A percentile compares a stretch with the other conserved stretches of the same genome.
Evolutionary conservation across 2,797 vertebrate genomes (phyloP).

Genomic region (Melanotaenia boesemani): DNA sequence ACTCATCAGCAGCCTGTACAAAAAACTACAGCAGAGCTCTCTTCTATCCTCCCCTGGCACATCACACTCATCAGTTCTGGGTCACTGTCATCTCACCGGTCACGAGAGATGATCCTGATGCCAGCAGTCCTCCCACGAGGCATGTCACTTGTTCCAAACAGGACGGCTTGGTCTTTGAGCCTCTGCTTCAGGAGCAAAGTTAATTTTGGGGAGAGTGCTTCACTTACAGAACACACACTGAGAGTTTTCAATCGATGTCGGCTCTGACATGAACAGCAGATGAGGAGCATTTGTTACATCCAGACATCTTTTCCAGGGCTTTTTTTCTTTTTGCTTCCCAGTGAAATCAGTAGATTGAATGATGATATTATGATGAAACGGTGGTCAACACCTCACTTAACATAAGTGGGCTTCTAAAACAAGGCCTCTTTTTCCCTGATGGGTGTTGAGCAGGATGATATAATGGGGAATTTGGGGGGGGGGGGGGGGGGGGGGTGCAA

Average conservation of each 20-base stretch:
- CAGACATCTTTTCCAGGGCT: constrained; percentile 19
- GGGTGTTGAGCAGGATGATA: constrained; percentile 61
- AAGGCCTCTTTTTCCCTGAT: constrained; percentile 25
- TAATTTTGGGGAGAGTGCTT: constrained; percentile 1
- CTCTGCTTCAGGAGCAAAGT: constrained; percentile 13
- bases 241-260: constrained; percentile 1
- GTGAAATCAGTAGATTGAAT: constrained; percentile 32
- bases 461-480: constrained; percentile 67
- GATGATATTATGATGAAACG: constrained; percentile 72
- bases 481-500: constrained; percentile 35
- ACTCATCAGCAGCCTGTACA: constrained; percentile 46
- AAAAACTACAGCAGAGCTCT: constrained; percentile 39
- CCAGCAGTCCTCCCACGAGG: constrained; percentile 45
- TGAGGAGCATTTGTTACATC: constrained; percentile 28
- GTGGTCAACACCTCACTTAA: constrained; percentile 42
- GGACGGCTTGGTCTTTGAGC: constrained; percentile 29
- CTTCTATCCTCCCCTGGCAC: constrained; percentile 50
- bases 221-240: not conserved
- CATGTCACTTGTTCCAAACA: constrained; percentile 30
- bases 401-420: constrained; percentile 20
- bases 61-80: constrained; percentile 48
- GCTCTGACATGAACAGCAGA: constrained; percentile 26
- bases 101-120: constrained; percentile 38
- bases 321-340: constrained; percentile 25
- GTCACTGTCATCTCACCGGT: constrained; percentile 50